Conservation (phyloP, 37 sponge, comb jelly and placozoan genomes). For the Crambe crambe region DNA sequence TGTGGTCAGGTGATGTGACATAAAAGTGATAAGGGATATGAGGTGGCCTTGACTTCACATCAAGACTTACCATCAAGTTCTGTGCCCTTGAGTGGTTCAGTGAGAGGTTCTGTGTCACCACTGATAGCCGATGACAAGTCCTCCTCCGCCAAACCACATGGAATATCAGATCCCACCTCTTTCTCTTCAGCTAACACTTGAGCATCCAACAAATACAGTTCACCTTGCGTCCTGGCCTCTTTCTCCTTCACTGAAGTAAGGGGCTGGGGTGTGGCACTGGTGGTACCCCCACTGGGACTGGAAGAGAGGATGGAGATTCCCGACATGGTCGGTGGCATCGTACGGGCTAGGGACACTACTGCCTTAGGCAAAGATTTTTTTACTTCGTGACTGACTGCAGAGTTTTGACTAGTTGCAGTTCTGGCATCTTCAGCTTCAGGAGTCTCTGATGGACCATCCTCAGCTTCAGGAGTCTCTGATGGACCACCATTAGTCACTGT, state of each 20-base stretch:
- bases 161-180: slow-evolving; percentile 33
- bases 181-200: slow-evolving; percentile 16
- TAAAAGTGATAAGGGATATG: neutral
- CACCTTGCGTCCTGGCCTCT: neutral
- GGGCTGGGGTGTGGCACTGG: neutral
- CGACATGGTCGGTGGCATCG: too few relatives aligned
- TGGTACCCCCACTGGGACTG: neutral
- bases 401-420: neutral
- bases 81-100: neutral
- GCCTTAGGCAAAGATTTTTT: too few relatives aligned
- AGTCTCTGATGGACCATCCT: too few relatives aligned
- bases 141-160: neutral
- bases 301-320: neutral
- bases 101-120: neutral
- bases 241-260: neutral
- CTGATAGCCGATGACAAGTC: neutral
- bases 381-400: neutral
- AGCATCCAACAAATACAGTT: slow-evolving; percentile 9
- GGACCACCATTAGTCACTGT: too few relatives aligned
- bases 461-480: too few relatives aligned
- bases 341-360: too few relatives aligned
- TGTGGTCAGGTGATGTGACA: too few relatives aligned
- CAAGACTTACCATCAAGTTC: slow-evolving; percentile 2
- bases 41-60: neutral
- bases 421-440: neutral